phyloP scores from a whole-genome alignment of 2,113 vertebrate genomes.

The Murina feae region DNA sequence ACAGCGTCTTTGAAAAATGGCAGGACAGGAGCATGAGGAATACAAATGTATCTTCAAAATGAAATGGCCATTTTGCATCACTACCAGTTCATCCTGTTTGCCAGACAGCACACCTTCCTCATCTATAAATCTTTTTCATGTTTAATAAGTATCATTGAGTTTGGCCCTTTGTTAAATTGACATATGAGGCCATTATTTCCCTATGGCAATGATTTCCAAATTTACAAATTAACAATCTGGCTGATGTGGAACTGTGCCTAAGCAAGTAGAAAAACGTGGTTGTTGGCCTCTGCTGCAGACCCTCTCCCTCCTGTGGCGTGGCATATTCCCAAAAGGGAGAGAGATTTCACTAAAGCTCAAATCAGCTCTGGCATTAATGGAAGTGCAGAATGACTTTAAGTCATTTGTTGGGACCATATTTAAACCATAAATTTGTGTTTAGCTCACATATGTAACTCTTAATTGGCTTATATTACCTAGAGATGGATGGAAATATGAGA shows the following conservation, averaged over 20 bases:
- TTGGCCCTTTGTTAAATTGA: neutral
- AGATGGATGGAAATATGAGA: neutral
- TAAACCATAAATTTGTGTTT: neutral
- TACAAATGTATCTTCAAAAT: neutral
- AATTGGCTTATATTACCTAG: neutral
- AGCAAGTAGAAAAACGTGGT: neutral
- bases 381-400: neutral
- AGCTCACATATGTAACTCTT: neutral
- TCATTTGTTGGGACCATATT: neutral
- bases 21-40: neutral
- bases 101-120: neutral
- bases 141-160: constrained; percentile 12
- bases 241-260: neutral
- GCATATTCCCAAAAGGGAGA: neutral
- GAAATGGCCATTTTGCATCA: neutral
- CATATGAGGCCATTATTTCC: neutral
- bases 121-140: neutral
- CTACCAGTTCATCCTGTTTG: neutral
- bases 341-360: neutral
- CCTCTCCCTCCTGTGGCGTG: neutral
- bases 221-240: neutral
- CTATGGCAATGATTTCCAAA: constrained; percentile 8
- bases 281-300: constrained; percentile 2
- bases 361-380: neutral
- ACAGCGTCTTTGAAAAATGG: neutral